Evolutionary conservation across 2,797 vertebrate genomes (phyloP), one percentile per base, ranked within the genome.

Genomic region (Nasua narica): DNA sequence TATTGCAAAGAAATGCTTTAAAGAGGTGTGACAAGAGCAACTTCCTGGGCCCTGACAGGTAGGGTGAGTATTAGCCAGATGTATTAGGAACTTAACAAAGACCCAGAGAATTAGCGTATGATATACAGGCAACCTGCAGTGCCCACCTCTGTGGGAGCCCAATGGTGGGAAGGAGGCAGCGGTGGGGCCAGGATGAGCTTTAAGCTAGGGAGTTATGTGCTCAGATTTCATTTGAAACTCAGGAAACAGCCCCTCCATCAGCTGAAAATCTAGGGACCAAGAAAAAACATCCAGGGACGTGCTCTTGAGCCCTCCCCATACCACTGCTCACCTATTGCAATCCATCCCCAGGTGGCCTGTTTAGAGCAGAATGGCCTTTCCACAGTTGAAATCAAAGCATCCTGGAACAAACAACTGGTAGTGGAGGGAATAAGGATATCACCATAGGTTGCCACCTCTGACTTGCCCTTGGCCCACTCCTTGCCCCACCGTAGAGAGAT

Each of bases 401-500:
- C 29, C 4, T 27, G 0, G 10, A 37, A 70, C 35, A 85, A 91
- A 94, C 21, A 62, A 9, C 0, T 6, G 4, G 21, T 1, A 7
- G 5, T 3, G 0, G 16, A 4, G 8, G 29, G 8, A 4, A 35
- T 7, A 54, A 32, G 10, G 23, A 2, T 19, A 12, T 10, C 14
- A 0, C 16, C 27, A 21, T 19, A 3, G 58, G 3, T 29, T 3
- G 10, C 27, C 1, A 11, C 4, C 2, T 2, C 16, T 14, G 6
- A 77, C 27, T 35, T 29, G 14, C 8, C n/a, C 40, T 62, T 37
- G 23, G 32, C 40, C 32, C 78, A 56, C 8, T n/a, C 37, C n/a
- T 35, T 0, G 2, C 52, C 72, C 62, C 65, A 54, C 19, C 29
- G n/a, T 35, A 83, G 37, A 85, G 70, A 56, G 65, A 96, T 37